A percentile compares a stretch with the other conserved stretches of the same genome.
phyloP scores from a whole-genome alignment of 2,888 invertebrate species.

The Phyto melanocephala region DNA sequence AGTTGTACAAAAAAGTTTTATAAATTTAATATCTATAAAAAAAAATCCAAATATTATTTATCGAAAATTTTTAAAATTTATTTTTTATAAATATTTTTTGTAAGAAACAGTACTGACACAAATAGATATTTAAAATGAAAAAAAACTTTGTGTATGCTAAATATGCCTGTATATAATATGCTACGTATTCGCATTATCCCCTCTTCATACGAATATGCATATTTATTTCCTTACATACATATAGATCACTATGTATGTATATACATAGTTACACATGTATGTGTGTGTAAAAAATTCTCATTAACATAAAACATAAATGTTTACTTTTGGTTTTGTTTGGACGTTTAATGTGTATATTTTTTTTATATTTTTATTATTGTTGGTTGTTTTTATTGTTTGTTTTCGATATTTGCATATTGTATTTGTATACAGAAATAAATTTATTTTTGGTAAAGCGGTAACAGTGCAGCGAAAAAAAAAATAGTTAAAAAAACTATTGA shows the following conservation, averaged over 20 bases:
- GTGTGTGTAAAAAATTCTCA: constrained; percentile 69
- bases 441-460: background rate
- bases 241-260: background rate
- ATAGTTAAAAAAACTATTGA: no score
- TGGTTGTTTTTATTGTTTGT: constrained; percentile 54
- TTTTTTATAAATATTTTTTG: no score
- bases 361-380: constrained; percentile 22
- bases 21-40: no score
- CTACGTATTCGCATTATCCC: no score
- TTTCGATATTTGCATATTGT: constrained; percentile 59
- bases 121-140: no score
- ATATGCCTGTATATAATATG: no score
- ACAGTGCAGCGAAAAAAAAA: constrained; percentile 15
- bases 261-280: background rate
- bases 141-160: no score
- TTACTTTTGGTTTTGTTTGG: constrained; percentile 70
- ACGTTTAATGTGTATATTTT: constrained; percentile 62
- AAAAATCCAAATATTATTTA: no score
- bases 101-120: no score
- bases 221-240: constrained; percentile 61
- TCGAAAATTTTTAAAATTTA: no score
- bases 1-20: no score
- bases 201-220: no score
- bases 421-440: constrained; percentile 41
- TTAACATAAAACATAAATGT: constrained; percentile 77